phyloP scores from a whole-genome alignment of 1,140 invertebrate species.

The Saccostrea glomerata region DNA sequence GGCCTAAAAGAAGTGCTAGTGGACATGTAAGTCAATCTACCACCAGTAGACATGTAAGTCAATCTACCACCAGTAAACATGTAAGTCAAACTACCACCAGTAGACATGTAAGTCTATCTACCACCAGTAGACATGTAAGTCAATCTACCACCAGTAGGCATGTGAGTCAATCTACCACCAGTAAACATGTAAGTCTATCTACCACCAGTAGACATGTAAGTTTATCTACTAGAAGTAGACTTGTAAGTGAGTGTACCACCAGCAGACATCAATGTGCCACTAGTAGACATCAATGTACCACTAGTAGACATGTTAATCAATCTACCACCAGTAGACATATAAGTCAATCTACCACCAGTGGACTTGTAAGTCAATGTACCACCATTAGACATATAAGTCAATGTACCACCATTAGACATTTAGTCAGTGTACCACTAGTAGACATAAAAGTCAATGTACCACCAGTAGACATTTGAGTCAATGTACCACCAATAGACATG shows the following conservation, averaged over 20 bases:
- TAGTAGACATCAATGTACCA: not conserved
- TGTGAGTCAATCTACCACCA: not conserved
- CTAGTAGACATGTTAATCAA: not conserved
- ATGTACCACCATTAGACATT: not conserved
- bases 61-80: not conserved
- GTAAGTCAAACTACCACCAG: not conserved
- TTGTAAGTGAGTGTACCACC: not conserved
- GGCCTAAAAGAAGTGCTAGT: slow-evolving; percentile 84
- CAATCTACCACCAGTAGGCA: not conserved
- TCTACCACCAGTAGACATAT: not conserved
- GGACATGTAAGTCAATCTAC: not conserved
- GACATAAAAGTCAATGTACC: not conserved
- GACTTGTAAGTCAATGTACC: not conserved
- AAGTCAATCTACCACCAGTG: no score
- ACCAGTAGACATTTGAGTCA: not conserved
- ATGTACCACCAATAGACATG: no score
- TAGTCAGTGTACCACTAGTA: not conserved
- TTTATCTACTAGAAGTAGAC: not conserved
- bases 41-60: not conserved
- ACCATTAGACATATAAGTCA: not conserved
- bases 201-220: slow-evolving; percentile 10
- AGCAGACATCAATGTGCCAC: not conserved
- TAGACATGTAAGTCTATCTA: not conserved
- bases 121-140: not conserved
- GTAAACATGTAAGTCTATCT: not conserved